Evolutionary conservation across 2,797 vertebrate species (phyloP).

Genomic region (Neosilurus mollespiculum): DNA sequence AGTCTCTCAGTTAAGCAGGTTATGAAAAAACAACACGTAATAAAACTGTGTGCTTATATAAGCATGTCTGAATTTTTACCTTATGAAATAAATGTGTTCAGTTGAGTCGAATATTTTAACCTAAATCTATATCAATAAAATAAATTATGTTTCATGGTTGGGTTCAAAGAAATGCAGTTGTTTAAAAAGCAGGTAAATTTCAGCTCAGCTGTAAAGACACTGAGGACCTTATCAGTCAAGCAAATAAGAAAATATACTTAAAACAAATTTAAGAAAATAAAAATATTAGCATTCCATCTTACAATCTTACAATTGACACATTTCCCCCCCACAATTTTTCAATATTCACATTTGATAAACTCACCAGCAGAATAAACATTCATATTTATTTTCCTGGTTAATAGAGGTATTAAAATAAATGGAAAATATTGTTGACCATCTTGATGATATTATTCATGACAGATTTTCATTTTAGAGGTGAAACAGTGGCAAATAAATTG

Average conservation of each 20-base stretch:
- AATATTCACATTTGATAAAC: not conserved
- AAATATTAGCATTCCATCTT: not conserved
- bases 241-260: not conserved
- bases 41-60: not conserved
- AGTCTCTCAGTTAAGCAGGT: not conserved
- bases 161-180: not conserved
- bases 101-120: not conserved
- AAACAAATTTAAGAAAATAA: not conserved
- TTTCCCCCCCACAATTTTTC: not conserved
- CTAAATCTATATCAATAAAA: not conserved
- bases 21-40: not conserved
- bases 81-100: not conserved
- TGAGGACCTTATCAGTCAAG: not conserved
- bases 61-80: not conserved
- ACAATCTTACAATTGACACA: not conserved
- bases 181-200: not conserved
- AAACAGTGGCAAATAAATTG: not conserved
- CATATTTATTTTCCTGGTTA: not conserved
- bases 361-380: not conserved
- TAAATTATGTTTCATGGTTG: not conserved
- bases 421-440: not conserved
- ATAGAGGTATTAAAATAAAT: not conserved
- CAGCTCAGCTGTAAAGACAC: not conserved
- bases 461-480: not conserved
- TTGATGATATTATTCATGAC: not conserved